A percentile compares a stretch with the other conserved stretches of the same genome.
These are phyloP conservation scores for Lontra canadensis DNA, from an alignment of 2,113 vertebrate genomes.

Conservation along the genomic window DNA sequence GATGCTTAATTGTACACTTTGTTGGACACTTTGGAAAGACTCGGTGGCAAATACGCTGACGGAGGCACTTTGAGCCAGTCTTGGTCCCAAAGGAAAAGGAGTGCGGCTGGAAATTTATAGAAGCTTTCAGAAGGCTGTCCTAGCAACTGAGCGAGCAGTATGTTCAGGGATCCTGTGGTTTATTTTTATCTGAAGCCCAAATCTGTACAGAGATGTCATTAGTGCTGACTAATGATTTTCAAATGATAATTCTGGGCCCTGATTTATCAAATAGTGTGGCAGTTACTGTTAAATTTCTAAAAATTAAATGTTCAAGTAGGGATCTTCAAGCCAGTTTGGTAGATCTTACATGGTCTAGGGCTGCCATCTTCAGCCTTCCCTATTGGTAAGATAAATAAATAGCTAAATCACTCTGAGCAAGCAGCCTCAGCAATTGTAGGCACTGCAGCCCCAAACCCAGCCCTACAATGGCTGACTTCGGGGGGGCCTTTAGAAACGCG, in stretches of 20 bases:
- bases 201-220: not conserved
- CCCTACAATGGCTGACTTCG: too few species aligned
- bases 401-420: not conserved
- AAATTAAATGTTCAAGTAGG: not conserved
- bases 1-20: not conserved
- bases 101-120: not conserved
- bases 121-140: not conserved
- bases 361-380: not conserved
- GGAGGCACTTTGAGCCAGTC: not conserved
- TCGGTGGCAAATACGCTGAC: not conserved
- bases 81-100: not conserved
- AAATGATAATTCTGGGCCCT: not conserved
- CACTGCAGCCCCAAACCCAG: not conserved
- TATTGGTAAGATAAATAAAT: not conserved
- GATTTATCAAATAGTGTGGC: not conserved
- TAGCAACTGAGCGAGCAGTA: not conserved
- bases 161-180: not conserved
- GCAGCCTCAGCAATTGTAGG: not conserved
- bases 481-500: not conserved
- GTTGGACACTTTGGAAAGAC: not conserved
- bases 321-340: not conserved
- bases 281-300: not conserved
- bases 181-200: not conserved
- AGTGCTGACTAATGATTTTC: not conserved
- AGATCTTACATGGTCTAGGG: not conserved